Evolutionary conservation across 1,140 invertebrate species (phyloP), one percentile per base, ranked within the genome.

Genomic region (Augochlora pura): DNA sequence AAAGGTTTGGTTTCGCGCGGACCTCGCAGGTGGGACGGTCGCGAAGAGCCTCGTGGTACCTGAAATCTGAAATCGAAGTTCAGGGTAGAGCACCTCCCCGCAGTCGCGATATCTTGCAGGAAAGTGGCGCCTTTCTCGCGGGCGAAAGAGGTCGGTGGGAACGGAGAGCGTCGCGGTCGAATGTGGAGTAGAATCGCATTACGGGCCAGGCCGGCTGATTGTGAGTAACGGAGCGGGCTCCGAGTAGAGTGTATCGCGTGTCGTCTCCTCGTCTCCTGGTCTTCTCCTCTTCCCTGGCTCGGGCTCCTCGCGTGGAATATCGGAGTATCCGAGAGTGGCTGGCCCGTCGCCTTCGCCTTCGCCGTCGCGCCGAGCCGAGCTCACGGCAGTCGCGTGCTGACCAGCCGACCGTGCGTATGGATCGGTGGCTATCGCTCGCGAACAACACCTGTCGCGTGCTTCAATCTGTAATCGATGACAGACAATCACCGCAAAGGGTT

Each of bases 141-240:
- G 59, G 12, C 9, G 59, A 72, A 78, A 72, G 76, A 64, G 76
- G 76, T 62, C 68, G 68, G 32, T 54, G 68, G 75, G 39, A 54
- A 27, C n/a, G n/a, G n/a, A n/a, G n/a, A 14, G 14, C n/a, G 38
- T n/a, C 70, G 65, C 74, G 82, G 84, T 5, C 85, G 83, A 88
- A 91, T 89, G 86, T 91, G 81, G 88, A 90, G 49, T 52, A 52
- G 49, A 52, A 52, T 52, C 49, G 49, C 49, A 52, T 52, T 52
- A 52, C 16, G 18, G 49, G 49, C 49, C 49, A 12, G 42, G 9
- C 9, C 42, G 42, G 4, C 8, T 9, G 9, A 12, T 9, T 14
- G 72, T 83, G 79, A 88, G 85, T 91, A 91, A 91, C 90, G 90
- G 89, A 87, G 86, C 80, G 88, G 83, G 80, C 77, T 80, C 84